phyloP scores from a whole-genome alignment of 2,113 vertebrate species.

The Chlamydotis undulata region DNA sequence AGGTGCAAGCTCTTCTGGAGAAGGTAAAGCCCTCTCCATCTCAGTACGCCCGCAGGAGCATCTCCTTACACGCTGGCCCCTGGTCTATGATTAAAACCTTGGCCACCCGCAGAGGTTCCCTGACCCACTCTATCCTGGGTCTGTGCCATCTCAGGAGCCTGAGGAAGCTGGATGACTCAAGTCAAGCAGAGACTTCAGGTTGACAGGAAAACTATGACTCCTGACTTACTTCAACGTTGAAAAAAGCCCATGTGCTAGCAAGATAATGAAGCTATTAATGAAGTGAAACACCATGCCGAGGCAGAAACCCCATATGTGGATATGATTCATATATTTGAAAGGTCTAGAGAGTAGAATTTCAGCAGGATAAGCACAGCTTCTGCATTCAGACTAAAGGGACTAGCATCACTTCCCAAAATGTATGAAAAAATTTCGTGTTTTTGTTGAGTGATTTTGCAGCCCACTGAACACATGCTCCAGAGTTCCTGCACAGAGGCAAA shows the following conservation, averaged over 20 bases:
- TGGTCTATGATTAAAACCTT: not conserved
- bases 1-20: not conserved
- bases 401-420: not conserved
- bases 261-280: conserved; percentile 24
- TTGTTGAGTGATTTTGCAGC: conserved; percentile 51
- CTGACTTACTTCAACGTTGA: not conserved
- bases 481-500: conserved; percentile 5
- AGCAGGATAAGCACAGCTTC: conserved; percentile 32
- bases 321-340: conserved; percentile 54
- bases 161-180: not conserved
- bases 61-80: not conserved
- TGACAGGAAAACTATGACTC: not conserved
- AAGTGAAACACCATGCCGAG: not conserved
- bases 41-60: not conserved
- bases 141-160: not conserved
- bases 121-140: not conserved
- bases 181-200: not conserved
- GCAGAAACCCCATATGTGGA: conserved; percentile 15
- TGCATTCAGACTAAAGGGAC: not conserved
- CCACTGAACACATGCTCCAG: conserved; percentile 61
- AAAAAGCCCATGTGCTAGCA: not conserved
- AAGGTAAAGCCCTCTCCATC: not conserved
- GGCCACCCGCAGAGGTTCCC: not conserved
- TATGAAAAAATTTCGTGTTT: not conserved
- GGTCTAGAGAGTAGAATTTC: conserved; percentile 26